phyloP scores from a whole-genome alignment of 1,140 invertebrate genomes.

The Schlechtendalia chinensis region DNA sequence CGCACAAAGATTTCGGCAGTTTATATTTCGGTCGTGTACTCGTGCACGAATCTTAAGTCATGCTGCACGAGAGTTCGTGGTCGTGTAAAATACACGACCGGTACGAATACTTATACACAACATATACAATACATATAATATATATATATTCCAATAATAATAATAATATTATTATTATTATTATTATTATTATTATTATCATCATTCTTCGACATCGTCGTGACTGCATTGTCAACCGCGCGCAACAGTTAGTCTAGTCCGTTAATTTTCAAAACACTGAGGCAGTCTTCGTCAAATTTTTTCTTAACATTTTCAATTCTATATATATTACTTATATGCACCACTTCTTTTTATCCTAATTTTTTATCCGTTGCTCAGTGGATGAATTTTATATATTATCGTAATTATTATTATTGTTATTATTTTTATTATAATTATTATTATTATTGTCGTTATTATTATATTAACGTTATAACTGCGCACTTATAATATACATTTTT shows the following conservation, averaged over 20 bases:
- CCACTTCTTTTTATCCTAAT: too few relatives aligned
- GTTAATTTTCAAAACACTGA: constrained; percentile 25
- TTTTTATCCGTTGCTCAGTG: too few relatives aligned
- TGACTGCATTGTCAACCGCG: constrained; percentile 6
- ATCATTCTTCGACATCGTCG: background rate
- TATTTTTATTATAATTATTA: background rate
- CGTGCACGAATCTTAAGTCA: background rate
- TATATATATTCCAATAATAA: background rate
- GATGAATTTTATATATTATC: background rate
- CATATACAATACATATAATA: background rate
- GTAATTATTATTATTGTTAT: background rate
- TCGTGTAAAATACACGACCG: background rate
- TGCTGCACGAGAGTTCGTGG: constrained; percentile 14
- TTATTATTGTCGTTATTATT: background rate
- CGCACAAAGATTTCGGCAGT: background rate
- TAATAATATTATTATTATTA: constrained; percentile 13
- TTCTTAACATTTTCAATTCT: background rate
- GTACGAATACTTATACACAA: background rate
- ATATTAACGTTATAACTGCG: background rate
- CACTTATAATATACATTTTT: background rate
- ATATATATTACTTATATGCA: background rate
- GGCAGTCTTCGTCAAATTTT: background rate
- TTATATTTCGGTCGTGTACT: constrained; percentile 35
- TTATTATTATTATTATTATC: constrained; percentile 11
- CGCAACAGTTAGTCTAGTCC: constrained; percentile 21